Evolutionary conservation across 1,140 invertebrate genomes (phyloP).

Genomic region (Meloidogyne floridensis): DNA sequence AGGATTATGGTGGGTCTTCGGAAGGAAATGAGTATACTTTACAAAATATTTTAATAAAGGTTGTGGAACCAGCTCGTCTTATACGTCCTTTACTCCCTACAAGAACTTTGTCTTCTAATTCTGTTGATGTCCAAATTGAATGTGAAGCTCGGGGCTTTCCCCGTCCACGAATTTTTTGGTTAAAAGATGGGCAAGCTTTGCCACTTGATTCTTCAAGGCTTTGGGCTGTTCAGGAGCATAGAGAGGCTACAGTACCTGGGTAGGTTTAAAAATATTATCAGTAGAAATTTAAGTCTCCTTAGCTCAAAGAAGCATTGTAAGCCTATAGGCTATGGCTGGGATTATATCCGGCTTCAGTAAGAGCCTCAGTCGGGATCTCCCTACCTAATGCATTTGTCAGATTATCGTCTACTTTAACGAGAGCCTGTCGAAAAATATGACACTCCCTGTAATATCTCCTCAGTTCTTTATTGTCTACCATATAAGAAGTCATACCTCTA

Average conservation of each 20-base stretch:
- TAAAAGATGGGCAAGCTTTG: conserved; percentile 44
- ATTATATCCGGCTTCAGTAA: no score
- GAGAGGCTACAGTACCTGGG: neutral
- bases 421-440: no score
- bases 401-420: no score
- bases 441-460: no score
- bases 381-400: no score
- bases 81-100: conserved; percentile 16
- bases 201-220: conserved; percentile 20
- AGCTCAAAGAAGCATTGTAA: no score
- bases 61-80: conserved; percentile 47
- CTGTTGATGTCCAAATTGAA: conserved; percentile 33
- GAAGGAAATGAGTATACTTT: no score
- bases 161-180: conserved; percentile 45
- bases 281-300: no score
- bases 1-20: conserved; percentile 32
- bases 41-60: conserved; percentile 1
- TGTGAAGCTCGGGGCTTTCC: conserved; percentile 53
- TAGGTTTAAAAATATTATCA: neutral
- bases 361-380: no score
- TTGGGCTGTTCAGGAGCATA: conserved; percentile 27
- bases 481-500: no score
- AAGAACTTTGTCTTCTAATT: conserved; percentile 32
- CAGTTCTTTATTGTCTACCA: no score
- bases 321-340: no score